phyloP scores from a whole-genome alignment of 2,797 vertebrate genomes.

The Tragopan temminckii region DNA sequence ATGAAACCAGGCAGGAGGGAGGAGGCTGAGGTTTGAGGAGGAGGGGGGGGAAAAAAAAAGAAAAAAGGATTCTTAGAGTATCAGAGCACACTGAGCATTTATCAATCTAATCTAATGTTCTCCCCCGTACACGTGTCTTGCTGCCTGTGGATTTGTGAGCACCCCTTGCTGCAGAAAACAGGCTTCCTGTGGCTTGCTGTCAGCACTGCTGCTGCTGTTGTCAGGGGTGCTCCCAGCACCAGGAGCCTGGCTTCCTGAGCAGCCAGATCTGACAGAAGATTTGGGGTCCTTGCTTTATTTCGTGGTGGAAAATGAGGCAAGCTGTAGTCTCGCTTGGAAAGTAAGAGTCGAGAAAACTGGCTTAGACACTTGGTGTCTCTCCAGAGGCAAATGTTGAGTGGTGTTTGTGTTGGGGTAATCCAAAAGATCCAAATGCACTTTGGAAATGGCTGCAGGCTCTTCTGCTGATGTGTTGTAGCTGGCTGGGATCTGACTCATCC shows the following conservation, averaged over 20 bases:
- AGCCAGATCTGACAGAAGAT: not conserved
- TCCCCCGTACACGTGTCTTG: fast-evolving
- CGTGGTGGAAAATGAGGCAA: not conserved
- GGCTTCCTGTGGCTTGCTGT: not conserved
- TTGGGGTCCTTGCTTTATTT: not conserved
- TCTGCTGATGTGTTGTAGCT: not conserved
- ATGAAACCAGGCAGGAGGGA: constrained; percentile 70
- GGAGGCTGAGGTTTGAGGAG: constrained; percentile 39
- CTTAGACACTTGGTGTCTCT: fast-evolving
- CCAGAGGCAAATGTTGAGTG: not conserved
- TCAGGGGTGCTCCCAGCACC: not conserved
- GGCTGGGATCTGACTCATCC: not conserved
- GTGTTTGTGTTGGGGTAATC: not conserved
- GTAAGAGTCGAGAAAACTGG: not conserved
- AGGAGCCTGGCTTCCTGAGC: not conserved
- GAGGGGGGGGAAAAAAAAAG: fast-evolving
- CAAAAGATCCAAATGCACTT: not conserved
- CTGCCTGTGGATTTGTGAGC: not conserved
- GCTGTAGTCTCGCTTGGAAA: not conserved
- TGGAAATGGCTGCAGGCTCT: not conserved
- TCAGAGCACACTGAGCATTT: not conserved
- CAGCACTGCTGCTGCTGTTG: not conserved
- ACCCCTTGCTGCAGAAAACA: not conserved
- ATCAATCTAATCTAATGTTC: not conserved
- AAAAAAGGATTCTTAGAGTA: not conserved